Percentiles rank a stretch among this genome's conserved stretches.
These are phyloP conservation scores for Gavialis gangeticus DNA, from an alignment of 2,113 vertebrate species.

Conservation along the genomic window DNA sequence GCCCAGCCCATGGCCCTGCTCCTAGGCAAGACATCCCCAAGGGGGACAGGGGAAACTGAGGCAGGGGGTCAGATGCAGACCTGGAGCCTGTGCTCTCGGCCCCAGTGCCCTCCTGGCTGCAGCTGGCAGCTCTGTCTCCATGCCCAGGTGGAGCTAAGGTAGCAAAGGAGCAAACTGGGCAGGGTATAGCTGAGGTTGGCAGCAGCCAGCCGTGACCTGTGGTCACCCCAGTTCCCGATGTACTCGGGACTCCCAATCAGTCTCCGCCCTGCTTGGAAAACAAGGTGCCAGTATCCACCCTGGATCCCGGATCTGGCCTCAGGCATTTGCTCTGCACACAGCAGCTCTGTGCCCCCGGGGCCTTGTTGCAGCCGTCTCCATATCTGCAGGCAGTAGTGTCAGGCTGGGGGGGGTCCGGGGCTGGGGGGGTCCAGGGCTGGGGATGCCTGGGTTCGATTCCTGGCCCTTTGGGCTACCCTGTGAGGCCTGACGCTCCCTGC, in stretches of 20 bases:
- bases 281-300: no score
- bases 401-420: not conserved
- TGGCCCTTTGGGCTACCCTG: not conserved
- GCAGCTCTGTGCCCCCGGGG: not conserved
- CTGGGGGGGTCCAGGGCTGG: not conserved
- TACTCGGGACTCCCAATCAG: no score
- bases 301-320: not conserved
- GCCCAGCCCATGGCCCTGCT: not conserved
- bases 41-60: not conserved
- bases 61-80: not conserved
- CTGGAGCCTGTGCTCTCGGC: no score
- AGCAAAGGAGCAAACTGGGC: no score
- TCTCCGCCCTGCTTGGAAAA: no score
- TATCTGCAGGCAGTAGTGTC: not conserved
- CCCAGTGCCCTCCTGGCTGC: no score
- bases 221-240: no score
- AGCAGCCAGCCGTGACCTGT: no score
- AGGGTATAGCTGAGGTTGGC: no score
- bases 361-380: not conserved
- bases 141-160: no score
- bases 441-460: not conserved
- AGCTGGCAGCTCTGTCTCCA: no score
- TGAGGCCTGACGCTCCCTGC: slow-evolving; percentile 2
- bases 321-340: not conserved
- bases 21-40: not conserved